Percentiles rank a stretch among this genome's conserved stretches.
phyloP scores from a whole-genome alignment of 2,797 vertebrate species.

The Garrulus glandarius region DNA sequence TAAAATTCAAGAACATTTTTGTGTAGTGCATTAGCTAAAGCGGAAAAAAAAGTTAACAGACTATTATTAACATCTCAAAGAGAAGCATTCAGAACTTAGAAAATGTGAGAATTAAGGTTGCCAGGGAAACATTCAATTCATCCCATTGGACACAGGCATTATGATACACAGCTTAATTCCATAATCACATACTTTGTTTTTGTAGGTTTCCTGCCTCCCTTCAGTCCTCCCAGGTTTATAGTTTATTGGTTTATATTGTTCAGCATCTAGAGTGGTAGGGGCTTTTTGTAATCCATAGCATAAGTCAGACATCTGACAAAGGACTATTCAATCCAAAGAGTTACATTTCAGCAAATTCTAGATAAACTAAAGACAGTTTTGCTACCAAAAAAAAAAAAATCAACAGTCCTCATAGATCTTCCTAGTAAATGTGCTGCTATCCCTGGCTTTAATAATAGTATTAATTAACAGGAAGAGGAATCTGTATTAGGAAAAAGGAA shows the following conservation, averaged over 20 bases:
- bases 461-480: not conserved
- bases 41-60: not conserved
- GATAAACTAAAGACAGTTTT: not conserved
- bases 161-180: not conserved
- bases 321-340: not conserved
- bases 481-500: not conserved
- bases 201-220: not conserved
- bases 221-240: not conserved
- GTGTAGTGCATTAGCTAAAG: not conserved
- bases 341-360: not conserved
- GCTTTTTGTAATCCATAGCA: not conserved
- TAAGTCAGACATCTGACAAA: not conserved
- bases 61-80: slow-evolving; percentile 15
- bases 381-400: not conserved
- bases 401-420: not conserved
- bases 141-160: not conserved
- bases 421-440: not conserved
- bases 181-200: not conserved
- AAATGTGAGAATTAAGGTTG: slow-evolving; percentile 27
- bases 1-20: not conserved
- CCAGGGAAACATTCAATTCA: not conserved
- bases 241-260: not conserved
- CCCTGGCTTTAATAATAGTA: not conserved
- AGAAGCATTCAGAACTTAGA: not conserved
- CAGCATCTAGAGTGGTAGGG: not conserved